Conservation (phyloP, 2,113 vertebrate species). For the Nycticryphes semicollaris region DNA sequence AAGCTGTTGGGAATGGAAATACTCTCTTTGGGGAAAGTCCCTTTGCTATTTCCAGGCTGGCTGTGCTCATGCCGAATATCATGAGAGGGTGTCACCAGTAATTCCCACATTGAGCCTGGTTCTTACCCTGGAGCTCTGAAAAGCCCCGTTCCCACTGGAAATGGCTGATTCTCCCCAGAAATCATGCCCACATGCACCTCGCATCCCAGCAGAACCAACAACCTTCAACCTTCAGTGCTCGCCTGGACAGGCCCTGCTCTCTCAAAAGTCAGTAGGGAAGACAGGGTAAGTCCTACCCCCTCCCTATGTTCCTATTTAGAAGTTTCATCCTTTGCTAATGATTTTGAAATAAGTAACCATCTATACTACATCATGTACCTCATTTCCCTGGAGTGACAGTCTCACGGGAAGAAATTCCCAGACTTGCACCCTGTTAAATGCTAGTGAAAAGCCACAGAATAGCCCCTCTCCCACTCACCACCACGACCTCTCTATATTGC, state of each 20-base stretch:
- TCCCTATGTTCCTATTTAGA: not conserved
- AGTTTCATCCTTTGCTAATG: not conserved
- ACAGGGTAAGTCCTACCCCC: not conserved
- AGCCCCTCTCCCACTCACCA: not conserved
- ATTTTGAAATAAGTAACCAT: not conserved
- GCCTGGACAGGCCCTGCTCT: not conserved
- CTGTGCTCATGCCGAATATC: accelerated
- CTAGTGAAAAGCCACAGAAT: not conserved
- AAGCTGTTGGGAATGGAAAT: not conserved
- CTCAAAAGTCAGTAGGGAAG: not conserved
- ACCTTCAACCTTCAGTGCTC: not conserved
- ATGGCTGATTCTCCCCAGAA: not conserved
- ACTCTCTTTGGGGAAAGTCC: not conserved
- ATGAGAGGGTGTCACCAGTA: not conserved
- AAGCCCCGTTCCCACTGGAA: not conserved
- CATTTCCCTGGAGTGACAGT: not conserved
- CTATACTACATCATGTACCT: not conserved
- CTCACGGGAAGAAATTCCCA: not conserved
- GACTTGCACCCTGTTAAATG: not conserved
- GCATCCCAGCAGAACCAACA: not conserved
- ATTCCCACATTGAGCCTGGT: not conserved
- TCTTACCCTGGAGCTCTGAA: not conserved
- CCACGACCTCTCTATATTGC: not conserved
- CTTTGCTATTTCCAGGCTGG: not conserved
- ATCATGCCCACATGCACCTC: accelerated